A percentile compares a stretch with the other conserved stretches of the same genome.
Conservation (phyloP, 1,140 invertebrate genomes). For the Leptopilina clavipes region DNA sequence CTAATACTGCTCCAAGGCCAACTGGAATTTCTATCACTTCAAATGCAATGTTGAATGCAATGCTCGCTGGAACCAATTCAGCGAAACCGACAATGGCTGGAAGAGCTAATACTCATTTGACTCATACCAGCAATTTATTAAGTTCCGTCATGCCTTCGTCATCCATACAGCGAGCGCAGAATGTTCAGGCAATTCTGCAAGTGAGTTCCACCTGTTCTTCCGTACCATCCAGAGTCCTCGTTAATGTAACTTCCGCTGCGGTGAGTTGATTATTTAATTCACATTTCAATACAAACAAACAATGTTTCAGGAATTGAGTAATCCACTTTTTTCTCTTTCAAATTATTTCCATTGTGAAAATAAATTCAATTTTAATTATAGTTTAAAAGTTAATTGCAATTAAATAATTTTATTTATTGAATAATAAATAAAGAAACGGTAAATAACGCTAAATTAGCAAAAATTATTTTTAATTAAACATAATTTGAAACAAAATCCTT, state of each 20-base stretch:
- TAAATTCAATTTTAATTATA: no score
- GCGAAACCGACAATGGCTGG: constrained; percentile 67
- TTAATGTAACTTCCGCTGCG: constrained; percentile 55
- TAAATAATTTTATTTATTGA: no score
- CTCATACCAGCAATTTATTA: constrained; percentile 65
- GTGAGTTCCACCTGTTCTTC: constrained; percentile 58
- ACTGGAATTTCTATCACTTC: constrained; percentile 68
- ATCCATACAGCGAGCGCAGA: constrained; percentile 62
- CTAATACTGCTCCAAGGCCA: constrained; percentile 41
- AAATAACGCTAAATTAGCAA: background rate
- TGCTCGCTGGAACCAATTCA: constrained; percentile 67
- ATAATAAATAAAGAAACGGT: background rate
- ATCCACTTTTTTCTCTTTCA: background rate
- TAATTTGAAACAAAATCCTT: no score
- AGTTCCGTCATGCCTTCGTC: constrained; percentile 65
- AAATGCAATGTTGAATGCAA: constrained; percentile 72
- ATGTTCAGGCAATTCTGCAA: constrained; percentile 67
- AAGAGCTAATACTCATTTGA: constrained; percentile 64
- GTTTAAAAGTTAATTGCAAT: no score
- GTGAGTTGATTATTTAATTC: constrained; percentile 40
- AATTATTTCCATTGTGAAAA: no score
- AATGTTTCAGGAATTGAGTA: background rate
- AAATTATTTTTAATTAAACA: no score
- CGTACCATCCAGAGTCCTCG: constrained; percentile 56
- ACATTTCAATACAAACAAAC: background rate